Conservation (phyloP, 1,140 invertebrate genomes). For the Augochlora pura region DNA sequence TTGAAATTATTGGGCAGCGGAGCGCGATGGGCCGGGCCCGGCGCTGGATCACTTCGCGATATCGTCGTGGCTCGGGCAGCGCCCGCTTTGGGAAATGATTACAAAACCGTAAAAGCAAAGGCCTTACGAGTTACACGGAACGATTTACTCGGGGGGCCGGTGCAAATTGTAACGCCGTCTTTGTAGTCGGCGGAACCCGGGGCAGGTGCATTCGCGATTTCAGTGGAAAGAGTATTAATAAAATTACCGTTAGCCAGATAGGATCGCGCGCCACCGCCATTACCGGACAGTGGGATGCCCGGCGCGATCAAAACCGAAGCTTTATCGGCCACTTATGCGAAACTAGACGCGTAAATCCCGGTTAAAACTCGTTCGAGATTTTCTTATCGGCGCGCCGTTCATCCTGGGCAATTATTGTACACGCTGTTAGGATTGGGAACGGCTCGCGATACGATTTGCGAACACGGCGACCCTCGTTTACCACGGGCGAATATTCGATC, state of each 20-base stretch:
- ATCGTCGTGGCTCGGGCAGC: background rate
- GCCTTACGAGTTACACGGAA: slow-evolving; percentile 30
- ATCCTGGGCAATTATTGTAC: slow-evolving; percentile 35
- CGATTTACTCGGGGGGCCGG: slow-evolving; percentile 20
- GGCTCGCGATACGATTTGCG: slow-evolving; percentile 2
- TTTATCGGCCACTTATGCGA: slow-evolving; percentile 46
- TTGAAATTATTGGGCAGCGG: slow-evolving; percentile 1
- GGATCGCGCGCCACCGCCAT: slow-evolving; percentile 27
- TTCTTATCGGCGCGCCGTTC: slow-evolving; percentile 34
- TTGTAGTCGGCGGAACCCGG: slow-evolving; percentile 22
- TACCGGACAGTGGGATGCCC: background rate
- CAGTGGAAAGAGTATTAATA: slow-evolving; percentile 43
- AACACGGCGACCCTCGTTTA: background rate
- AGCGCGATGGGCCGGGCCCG: background rate
- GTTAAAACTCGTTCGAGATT: slow-evolving; percentile 29
- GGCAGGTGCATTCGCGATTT: slow-evolving; percentile 35
- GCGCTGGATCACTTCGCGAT: slow-evolving; percentile 12
- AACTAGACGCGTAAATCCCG: slow-evolving; percentile 46
- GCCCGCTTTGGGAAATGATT: slow-evolving; percentile 24
- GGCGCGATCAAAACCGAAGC: slow-evolving; percentile 36
- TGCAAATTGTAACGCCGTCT: slow-evolving; percentile 41
- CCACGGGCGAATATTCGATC: background rate
- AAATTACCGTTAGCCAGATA: slow-evolving; percentile 48
- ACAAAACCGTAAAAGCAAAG: slow-evolving; percentile 26
- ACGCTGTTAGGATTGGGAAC: background rate